Percentiles rank a stretch among this genome's conserved stretches.
Conservation (phyloP, 2,888 invertebrate species). For the Cyrtodaria siliqua region DNA sequence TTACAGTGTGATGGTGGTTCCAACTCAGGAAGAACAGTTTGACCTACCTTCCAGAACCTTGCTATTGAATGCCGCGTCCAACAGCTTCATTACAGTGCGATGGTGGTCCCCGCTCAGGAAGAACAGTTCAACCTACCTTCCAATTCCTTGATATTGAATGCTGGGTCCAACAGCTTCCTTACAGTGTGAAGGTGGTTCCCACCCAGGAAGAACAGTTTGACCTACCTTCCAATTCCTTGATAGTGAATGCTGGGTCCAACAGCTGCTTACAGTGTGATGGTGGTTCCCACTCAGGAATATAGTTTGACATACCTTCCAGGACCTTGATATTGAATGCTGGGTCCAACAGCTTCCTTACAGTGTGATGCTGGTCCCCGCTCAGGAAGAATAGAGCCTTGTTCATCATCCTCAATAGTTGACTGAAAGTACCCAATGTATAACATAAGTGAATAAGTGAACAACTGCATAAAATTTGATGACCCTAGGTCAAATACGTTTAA, state of each 20-base stretch:
- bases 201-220: conserved; percentile 66
- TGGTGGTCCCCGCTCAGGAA: conserved; percentile 74
- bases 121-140: conserved; percentile 65
- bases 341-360: conserved; percentile 73
- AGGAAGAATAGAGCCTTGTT: conserved; percentile 60
- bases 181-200: conserved; percentile 75
- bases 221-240: conserved; percentile 73
- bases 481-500: no score
- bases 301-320: conserved; percentile 67
- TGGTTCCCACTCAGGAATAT: conserved; percentile 17
- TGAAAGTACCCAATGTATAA: conserved; percentile 17
- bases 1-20: conserved; percentile 72
- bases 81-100: conserved; percentile 71
- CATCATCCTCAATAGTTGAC: conserved; percentile 37
- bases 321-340: conserved; percentile 76
- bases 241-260: conserved; percentile 78
- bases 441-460: no score
- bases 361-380: conserved; percentile 75
- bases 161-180: conserved; percentile 76
- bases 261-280: conserved; percentile 74
- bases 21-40: conserved; percentile 72
- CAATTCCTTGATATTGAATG: conserved; percentile 78
- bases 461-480: no score
- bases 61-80: conserved; percentile 77
- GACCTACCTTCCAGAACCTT: conserved; percentile 73